Conservation (phyloP, 2,113 vertebrate genomes). For the Semicossyphus pulcher region DNA sequence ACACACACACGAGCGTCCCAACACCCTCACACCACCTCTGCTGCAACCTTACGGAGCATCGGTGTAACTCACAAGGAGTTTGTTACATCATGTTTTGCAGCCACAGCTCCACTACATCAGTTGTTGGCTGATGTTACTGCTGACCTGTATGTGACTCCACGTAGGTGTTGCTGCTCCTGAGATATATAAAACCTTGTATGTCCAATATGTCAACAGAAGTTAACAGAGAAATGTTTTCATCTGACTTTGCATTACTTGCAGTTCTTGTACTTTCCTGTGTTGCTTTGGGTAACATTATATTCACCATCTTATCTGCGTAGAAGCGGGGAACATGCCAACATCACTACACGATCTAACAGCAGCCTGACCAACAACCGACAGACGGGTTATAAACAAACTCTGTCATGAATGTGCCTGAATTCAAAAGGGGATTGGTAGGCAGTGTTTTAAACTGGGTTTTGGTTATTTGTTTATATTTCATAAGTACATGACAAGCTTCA, state of each 20-base stretch:
- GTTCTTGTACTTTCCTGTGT: no score
- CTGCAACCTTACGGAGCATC: slow-evolving; percentile 19
- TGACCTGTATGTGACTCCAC: slow-evolving; percentile 2
- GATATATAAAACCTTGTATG: not conserved
- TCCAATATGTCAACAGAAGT: slow-evolving; percentile 9
- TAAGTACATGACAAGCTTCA: no score
- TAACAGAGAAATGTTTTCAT: not conserved
- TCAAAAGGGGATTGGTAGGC: no score
- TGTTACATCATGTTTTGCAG: slow-evolving; percentile 25
- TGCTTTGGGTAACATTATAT: not conserved
- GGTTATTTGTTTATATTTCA: no score
- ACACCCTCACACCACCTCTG: slow-evolving; percentile 12
- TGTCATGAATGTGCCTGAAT: no score
- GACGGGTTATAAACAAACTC: no score
- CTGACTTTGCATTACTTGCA: not conserved
- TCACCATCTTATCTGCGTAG: no score
- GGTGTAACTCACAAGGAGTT: not conserved
- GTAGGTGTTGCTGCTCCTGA: slow-evolving; percentile 16
- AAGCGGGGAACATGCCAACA: no score
- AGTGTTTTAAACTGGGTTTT: no score
- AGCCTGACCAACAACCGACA: not conserved
- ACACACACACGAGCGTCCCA: not conserved
- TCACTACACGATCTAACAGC: not conserved
- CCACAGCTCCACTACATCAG: not conserved
- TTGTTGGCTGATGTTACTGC: not conserved